Conservation (phyloP, 2,888 invertebrate species). For the Lypha dubia region DNA sequence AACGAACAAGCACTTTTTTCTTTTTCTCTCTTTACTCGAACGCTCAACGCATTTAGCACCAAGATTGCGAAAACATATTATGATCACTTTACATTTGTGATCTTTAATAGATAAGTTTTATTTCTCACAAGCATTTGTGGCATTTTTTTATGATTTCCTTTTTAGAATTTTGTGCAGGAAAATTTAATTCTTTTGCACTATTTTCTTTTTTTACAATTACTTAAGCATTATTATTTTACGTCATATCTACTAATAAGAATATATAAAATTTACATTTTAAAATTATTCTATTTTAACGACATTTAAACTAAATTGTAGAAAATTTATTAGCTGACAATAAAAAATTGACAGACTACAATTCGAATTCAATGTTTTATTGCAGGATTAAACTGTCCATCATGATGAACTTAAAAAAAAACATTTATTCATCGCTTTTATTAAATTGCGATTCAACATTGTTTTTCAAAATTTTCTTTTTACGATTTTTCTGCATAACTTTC, state of each 20-base stretch:
- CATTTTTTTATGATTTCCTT: neutral
- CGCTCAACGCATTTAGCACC: neutral
- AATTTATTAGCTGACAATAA: constrained; percentile 7
- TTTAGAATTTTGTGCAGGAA: neutral
- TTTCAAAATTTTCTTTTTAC: too few relatives aligned
- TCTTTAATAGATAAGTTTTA: constrained; percentile 25
- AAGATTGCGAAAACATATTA: constrained; percentile 15
- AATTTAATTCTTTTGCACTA: neutral
- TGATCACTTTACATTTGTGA: constrained; percentile 45
- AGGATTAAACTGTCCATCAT: neutral
- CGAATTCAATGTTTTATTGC: neutral
- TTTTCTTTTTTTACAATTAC: neutral
- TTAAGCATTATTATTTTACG: neutral
- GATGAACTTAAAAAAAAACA: too few relatives aligned
- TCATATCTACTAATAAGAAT: neutral
- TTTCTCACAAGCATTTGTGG: constrained; percentile 6
- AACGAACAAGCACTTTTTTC: neutral
- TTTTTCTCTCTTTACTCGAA: too few relatives aligned
- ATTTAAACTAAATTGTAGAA: neutral
- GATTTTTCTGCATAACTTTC: too few relatives aligned
- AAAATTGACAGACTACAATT: neutral
- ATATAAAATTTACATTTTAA: constrained; percentile 14
- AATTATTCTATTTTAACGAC: neutral
- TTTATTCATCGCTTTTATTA: too few relatives aligned
- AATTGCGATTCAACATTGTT: too few relatives aligned